phyloP scores from a whole-genome alignment of 1,140 invertebrate genomes.

The Pissodes strobi region DNA sequence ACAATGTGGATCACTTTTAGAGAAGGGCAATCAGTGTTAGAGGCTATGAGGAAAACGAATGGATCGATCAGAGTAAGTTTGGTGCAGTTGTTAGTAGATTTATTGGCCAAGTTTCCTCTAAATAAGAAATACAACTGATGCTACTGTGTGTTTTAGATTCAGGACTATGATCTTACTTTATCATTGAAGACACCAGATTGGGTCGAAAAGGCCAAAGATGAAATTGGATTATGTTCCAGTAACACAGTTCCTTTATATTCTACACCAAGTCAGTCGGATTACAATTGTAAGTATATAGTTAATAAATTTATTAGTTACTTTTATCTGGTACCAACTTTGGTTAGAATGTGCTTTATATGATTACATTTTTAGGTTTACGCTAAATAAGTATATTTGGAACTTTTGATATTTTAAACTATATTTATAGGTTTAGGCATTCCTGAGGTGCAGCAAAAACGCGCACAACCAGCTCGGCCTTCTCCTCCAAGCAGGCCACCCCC shows the following conservation, averaged over 20 bases:
- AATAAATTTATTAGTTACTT: too few relatives aligned
- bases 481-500: conserved; percentile 51
- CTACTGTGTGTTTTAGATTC: conserved; percentile 68
- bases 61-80: conserved; percentile 34
- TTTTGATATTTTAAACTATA: not conserved
- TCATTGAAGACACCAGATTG: conserved; percentile 85
- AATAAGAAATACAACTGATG: too few relatives aligned
- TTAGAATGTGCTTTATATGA: too few relatives aligned
- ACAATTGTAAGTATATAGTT: conserved; percentile 49
- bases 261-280: conserved; percentile 46
- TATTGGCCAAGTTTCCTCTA: too few relatives aligned
- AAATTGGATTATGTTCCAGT: conserved; percentile 80
- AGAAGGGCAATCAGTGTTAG: conserved; percentile 81
- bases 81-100: not conserved
- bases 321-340: too few relatives aligned
- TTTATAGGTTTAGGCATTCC: conserved; percentile 51
- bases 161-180: conserved; percentile 70
- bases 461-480: conserved; percentile 49
- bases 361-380: too few relatives aligned
- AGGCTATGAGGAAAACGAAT: conserved; percentile 62
- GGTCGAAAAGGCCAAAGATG: conserved; percentile 77
- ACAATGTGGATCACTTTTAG: conserved; percentile 89
- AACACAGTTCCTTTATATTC: conserved; percentile 78
- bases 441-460: conserved; percentile 42
- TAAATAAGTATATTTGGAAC: not conserved